These are phyloP conservation scores for Hyphantria cunea DNA, from an alignment of 1,140 invertebrate species.

Conservation along the genomic window DNA sequence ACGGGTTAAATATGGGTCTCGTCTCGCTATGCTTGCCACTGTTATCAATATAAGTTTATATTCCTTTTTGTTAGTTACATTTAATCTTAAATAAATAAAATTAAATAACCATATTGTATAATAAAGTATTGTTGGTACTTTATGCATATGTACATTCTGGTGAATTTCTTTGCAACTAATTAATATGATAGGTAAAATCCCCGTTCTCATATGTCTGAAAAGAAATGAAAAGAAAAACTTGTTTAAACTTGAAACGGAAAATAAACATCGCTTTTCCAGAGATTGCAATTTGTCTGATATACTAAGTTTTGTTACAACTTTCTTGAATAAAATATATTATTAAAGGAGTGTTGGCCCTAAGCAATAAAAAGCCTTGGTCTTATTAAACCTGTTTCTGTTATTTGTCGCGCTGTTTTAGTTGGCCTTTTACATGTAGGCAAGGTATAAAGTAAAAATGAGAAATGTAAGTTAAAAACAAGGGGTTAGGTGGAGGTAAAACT, in stretches of 20 bases:
- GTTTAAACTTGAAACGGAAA: too few relatives aligned
- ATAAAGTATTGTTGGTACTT: too few relatives aligned
- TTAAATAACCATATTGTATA: too few relatives aligned
- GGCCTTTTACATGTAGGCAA: background rate
- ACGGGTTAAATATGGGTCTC: slow-evolving; percentile 69
- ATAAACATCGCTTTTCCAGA: background rate
- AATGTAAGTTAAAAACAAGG: background rate
- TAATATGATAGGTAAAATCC: too few relatives aligned
- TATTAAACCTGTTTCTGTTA: slow-evolving; percentile 7
- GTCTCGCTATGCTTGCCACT: slow-evolving; percentile 61
- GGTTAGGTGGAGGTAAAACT: too few relatives aligned
- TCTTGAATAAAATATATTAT: background rate
- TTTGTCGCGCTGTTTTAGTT: slow-evolving; percentile 8
- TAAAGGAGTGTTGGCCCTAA: slow-evolving; percentile 1
- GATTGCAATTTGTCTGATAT: slow-evolving; percentile 8
- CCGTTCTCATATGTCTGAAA: too few relatives aligned
- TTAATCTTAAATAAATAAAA: too few relatives aligned
- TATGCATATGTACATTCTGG: too few relatives aligned
- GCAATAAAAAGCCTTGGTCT: slow-evolving; percentile 10
- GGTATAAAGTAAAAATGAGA: background rate
- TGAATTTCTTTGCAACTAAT: too few relatives aligned
- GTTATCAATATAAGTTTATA: slow-evolving; percentile 51
- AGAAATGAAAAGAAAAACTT: too few relatives aligned
- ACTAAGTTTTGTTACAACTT: slow-evolving; percentile 5
- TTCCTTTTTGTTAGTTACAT: slow-evolving; percentile 14